Evolutionary conservation across 2,797 vertebrate genomes (phyloP).

Genomic region (Mus minutoides): DNA sequence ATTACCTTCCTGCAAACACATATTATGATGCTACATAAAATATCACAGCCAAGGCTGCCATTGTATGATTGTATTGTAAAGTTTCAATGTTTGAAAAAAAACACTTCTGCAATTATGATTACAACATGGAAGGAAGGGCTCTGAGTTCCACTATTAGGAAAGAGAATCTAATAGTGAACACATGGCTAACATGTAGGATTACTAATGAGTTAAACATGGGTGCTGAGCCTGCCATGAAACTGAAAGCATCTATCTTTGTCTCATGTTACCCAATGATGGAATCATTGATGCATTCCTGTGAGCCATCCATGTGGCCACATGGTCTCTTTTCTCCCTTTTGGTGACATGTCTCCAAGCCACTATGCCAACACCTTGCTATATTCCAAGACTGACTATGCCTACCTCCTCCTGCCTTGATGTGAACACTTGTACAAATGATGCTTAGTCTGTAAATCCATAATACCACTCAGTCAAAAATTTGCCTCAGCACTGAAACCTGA

Average conservation of each 20-base stretch:
- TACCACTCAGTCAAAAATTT: background rate
- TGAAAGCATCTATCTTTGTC: background rate
- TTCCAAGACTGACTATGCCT: background rate
- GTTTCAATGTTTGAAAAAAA: background rate
- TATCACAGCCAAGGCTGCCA: too few species aligned
- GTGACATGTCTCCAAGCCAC: background rate
- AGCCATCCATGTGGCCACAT: background rate
- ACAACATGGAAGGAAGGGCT: background rate
- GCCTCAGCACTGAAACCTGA: background rate
- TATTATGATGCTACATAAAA: background rate
- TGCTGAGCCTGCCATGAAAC: background rate
- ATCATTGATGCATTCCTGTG: background rate
- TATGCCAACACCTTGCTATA: background rate
- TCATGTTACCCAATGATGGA: background rate
- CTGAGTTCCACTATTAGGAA: background rate
- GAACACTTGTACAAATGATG: background rate
- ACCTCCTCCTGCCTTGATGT: background rate
- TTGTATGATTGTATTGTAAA: background rate
- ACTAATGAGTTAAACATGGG: fast-evolving
- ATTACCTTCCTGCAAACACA: background rate
- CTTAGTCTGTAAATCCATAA: background rate
- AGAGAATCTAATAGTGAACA: background rate
- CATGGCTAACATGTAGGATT: background rate
- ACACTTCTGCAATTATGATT: background rate
- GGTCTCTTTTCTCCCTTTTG: background rate